Percentiles rank a stretch among this genome's conserved stretches.
Conservation (phyloP, 1,140 invertebrate genomes). For the Hydropsyche tenuis region DNA sequence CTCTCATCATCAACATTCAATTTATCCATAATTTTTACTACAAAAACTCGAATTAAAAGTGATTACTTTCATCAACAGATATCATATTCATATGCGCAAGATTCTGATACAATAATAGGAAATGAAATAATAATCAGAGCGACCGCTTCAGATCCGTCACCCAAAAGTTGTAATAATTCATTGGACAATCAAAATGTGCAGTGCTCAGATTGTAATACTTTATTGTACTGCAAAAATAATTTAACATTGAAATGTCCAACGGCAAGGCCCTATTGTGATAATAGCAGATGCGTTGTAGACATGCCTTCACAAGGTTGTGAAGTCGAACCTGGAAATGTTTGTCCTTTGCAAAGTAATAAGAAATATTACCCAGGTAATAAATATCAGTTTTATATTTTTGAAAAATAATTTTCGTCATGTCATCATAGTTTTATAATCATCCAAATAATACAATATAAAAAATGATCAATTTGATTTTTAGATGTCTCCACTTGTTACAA, state of each 20-base stretch:
- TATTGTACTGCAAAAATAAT: not conserved
- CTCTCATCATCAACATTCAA: too few relatives aligned
- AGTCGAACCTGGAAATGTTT: not conserved
- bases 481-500: not conserved
- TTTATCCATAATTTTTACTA: too few relatives aligned
- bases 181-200: too few relatives aligned
- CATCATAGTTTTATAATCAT: not conserved
- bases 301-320: too few relatives aligned
- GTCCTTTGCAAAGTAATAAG: not conserved
- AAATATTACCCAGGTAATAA: not conserved
- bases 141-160: not conserved
- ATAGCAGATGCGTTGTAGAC: not conserved
- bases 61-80: too few relatives aligned
- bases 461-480: not conserved
- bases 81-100: not conserved
- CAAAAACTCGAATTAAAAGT: too few relatives aligned
- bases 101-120: not conserved
- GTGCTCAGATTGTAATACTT: not conserved
- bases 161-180: not conserved
- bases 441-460: not conserved
- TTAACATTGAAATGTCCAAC: not conserved
- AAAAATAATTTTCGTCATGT: not conserved
- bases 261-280: not conserved
- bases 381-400: too few relatives aligned
- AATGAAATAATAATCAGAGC: not conserved